These are phyloP conservation scores for Apodemia hepburni DNA, from an alignment of 2,888 invertebrate genomes.

Conservation along the genomic window DNA sequence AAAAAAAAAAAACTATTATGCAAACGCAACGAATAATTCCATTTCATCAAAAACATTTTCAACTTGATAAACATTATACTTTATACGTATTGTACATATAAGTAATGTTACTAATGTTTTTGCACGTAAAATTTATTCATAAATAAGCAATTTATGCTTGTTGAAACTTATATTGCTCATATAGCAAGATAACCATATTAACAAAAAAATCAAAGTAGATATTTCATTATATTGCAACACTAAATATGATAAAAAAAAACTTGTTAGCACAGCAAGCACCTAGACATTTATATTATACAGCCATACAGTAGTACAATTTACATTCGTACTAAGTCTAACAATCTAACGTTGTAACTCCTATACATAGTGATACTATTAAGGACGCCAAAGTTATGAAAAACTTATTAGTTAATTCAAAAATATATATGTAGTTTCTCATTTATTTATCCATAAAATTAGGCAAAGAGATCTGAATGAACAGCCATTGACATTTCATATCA, in stretches of 20 bases:
- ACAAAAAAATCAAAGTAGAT: not conserved
- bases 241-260: slow-evolving; percentile 21
- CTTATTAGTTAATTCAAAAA: slow-evolving; percentile 20
- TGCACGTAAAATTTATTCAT: not conserved
- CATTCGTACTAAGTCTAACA: slow-evolving; percentile 61
- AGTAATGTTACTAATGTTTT: not conserved
- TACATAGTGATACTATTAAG: slow-evolving; percentile 35
- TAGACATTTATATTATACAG: slow-evolving; percentile 49
- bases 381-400: slow-evolving; percentile 27
- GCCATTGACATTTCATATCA: slow-evolving; percentile 15
- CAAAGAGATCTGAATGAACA: slow-evolving; percentile 3
- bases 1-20: too few species aligned
- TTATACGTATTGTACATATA: too few species aligned
- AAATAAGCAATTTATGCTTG: not conserved
- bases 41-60: too few species aligned
- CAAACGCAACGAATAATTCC: too few species aligned
- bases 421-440: slow-evolving; percentile 6
- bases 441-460: slow-evolving; percentile 6
- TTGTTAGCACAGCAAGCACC: slow-evolving; percentile 44
- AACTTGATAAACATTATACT: not conserved
- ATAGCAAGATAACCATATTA: not conserved
- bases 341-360: slow-evolving; percentile 58
- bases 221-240: not conserved
- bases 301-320: slow-evolving; percentile 49
- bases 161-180: not conserved